phyloP scores from a whole-genome alignment of 2,888 invertebrate species.

The Sympetrum striolatum region DNA sequence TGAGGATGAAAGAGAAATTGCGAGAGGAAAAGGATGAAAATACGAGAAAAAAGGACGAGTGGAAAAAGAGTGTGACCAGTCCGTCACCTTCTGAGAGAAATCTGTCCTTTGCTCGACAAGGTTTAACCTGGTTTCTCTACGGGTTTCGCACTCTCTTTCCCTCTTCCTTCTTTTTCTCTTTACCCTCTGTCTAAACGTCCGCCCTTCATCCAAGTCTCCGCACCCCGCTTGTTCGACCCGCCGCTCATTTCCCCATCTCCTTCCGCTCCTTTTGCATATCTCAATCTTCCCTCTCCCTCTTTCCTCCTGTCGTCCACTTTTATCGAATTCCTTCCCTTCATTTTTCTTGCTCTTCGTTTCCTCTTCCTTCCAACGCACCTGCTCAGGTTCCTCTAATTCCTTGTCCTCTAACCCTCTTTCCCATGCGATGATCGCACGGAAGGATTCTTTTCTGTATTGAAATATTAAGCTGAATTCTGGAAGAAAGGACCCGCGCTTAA shows the following conservation, averaged over 20 bases:
- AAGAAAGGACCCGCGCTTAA: too few relatives aligned
- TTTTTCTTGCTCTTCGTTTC: not conserved
- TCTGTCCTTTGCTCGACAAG: constrained; percentile 11
- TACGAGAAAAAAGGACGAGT: not conserved
- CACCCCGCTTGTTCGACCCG: not conserved
- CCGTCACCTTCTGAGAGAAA: constrained; percentile 4
- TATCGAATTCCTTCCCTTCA: not conserved
- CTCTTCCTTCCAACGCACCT: not conserved
- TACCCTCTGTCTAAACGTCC: not conserved
- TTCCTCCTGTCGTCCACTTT: not conserved
- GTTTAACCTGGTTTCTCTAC: constrained; percentile 1
- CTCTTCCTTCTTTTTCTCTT: not conserved
- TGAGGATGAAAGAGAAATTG: too few relatives aligned
- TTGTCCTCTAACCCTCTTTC: not conserved
- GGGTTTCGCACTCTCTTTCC: constrained; percentile 2
- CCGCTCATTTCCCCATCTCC: not conserved
- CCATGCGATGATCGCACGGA: not conserved
- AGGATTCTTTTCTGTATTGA: too few relatives aligned
- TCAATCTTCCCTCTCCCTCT: not conserved
- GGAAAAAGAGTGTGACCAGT: not conserved
- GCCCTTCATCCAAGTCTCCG: not conserved
- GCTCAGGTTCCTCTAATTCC: not conserved
- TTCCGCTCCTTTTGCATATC: not conserved
- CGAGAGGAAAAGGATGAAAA: not conserved
- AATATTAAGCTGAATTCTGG: too few relatives aligned